phyloP scores from a whole-genome alignment of 2,113 vertebrate genomes.

The Notarius quadriscutis region DNA sequence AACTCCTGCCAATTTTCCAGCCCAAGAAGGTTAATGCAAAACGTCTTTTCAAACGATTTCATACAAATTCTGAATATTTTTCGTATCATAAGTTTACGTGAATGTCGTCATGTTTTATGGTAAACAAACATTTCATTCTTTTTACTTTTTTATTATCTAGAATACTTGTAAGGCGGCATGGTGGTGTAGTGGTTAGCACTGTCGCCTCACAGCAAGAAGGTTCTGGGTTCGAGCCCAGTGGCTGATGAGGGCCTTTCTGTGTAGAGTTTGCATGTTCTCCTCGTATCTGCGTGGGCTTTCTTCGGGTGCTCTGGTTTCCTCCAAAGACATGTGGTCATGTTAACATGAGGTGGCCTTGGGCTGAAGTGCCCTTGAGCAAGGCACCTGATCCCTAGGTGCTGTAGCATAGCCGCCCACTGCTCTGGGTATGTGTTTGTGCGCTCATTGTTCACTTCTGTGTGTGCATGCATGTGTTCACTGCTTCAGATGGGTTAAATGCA shows the following conservation, averaged over 20 bases:
- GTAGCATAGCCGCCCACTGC: too few relatives aligned
- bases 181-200: background rate
- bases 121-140: background rate
- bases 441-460: too few relatives aligned
- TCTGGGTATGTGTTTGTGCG: too few relatives aligned
- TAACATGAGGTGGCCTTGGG: too few relatives aligned
- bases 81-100: background rate
- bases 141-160: background rate
- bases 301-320: too few relatives aligned
- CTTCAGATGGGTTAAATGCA: too few relatives aligned
- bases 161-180: background rate
- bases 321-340: too few relatives aligned
- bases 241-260: background rate
- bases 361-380: too few relatives aligned
- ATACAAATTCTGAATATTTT: background rate
- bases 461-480: too few relatives aligned
- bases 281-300: background rate
- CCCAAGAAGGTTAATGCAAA: background rate
- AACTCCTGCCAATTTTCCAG: background rate
- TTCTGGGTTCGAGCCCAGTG: background rate
- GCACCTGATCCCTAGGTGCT: too few relatives aligned
- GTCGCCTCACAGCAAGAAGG: background rate
- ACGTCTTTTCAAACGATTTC: background rate
- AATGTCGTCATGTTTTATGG: background rate
- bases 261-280: background rate